These are phyloP conservation scores for Cyprinus carpio DNA, from an alignment of 2,113 vertebrate genomes.

Conservation along the genomic window DNA sequence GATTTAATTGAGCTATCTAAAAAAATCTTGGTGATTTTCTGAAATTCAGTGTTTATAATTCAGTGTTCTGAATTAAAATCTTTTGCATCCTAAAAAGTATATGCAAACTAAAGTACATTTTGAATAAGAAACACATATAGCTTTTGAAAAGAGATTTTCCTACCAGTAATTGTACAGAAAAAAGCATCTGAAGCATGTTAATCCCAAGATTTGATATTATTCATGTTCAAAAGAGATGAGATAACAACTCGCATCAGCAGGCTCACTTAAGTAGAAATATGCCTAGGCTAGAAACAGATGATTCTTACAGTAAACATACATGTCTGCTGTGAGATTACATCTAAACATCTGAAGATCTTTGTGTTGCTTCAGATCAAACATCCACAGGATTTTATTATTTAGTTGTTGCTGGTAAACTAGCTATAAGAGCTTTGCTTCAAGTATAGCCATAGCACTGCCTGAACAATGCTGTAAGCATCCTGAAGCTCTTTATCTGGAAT, in stretches of 20 bases:
- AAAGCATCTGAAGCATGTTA: not conserved
- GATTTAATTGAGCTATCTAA: too few species aligned
- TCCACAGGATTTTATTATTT: not conserved
- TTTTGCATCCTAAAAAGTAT: not conserved
- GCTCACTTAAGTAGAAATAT: not conserved
- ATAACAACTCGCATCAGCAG: not conserved
- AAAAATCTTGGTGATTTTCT: not conserved
- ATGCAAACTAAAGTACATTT: not conserved
- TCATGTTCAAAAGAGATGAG: conserved; percentile 22
- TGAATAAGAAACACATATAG: not conserved
- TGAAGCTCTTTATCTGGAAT: conserved; percentile 37
- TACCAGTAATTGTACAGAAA: too few species aligned
- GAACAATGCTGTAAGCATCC: conserved; percentile 37
- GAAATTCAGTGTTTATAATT: not conserved
- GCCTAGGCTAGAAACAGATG: not conserved
- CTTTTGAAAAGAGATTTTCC: too few species aligned
- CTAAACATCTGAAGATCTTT: conserved; percentile 2
- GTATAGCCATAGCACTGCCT: not conserved
- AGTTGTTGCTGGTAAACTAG: conserved; percentile 7
- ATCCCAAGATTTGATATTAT: conserved; percentile 5
- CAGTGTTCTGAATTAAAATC: not conserved
- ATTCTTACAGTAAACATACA: not conserved
- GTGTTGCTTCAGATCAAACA: not conserved
- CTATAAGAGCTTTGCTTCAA: conserved; percentile 4
- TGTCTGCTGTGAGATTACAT: conserved; percentile 34